Base-by-base conservation (phyloP, 2,797 vertebrate species). In the Protonibea diacanthus region DNA sequence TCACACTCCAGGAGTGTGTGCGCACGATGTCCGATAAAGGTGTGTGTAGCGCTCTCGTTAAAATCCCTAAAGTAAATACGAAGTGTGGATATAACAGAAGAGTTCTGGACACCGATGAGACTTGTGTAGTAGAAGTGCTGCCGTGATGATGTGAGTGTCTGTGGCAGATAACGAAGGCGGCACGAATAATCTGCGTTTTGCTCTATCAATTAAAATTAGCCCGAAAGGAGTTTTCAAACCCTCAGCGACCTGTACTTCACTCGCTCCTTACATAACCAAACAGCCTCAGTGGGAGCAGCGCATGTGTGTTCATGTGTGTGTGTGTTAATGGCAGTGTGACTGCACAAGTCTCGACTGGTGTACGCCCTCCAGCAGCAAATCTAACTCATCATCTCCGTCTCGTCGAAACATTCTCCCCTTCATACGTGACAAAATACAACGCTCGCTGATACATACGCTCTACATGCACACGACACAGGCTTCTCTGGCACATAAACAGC, bases 131-230 rank as follows among this genome's bases (percentile, higher is more conserved):
- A 6, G 59, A 33, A 10, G 18, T 38, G 63, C 60, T 56, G 62
- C 25, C 1, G 38, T 12, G 65, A 57, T 49, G 83, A 87, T 21
- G 45, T 1, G 76, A 81, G 63, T 4, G 60, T 70, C 74, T 49
- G n/a, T 67, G 74, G 74, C 79, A 81, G 53, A 82, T 62, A 83
- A 84, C 74, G 47, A 85, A 82, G 77, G 74, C 78, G 44, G 78
- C 4, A 45, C 23, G 75, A 86, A 86, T 86, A 80, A 89, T 80
- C 74, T 70, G 63, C 48, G 33, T 85, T 90, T 89, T 80, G 77
- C 83, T 87, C 85, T 48, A 81, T 92, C 91, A 91, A 91, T 90
- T 91, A 90, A 88, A 91, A 91, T 76, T 47, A 84, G 82, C 79
- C 87, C 74, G 82, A 89, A 71, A 90, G 74, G 78, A 76, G 71